Evolutionary conservation across 2,113 vertebrate genomes (phyloP).

Genomic region (Sebastes fasciatus): DNA sequence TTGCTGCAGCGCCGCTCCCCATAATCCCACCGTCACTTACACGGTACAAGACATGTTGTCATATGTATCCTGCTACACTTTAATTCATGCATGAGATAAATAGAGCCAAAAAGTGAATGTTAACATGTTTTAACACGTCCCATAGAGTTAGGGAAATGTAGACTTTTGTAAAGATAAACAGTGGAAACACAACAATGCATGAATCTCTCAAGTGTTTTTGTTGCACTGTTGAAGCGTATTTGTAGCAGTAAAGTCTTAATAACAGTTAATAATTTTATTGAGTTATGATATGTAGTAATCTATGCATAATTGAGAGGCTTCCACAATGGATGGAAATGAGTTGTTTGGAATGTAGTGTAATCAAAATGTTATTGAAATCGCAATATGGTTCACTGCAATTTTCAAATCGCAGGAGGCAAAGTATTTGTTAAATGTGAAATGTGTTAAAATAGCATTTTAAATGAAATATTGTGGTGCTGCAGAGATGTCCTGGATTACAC

Average conservation of each 20-base stretch:
- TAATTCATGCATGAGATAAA: background rate
- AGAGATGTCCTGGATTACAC: too few relatives aligned
- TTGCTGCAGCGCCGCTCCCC: constrained; percentile 39
- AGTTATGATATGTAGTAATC: background rate
- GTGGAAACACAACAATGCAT: background rate
- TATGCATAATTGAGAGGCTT: background rate
- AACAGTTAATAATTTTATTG: background rate
- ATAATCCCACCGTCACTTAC: constrained; percentile 50
- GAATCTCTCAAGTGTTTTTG: background rate
- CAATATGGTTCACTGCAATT: too few relatives aligned
- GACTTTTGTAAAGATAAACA: background rate
- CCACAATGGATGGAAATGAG: background rate
- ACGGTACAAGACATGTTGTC: background rate
- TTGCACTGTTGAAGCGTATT: background rate
- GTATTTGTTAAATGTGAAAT: too few relatives aligned
- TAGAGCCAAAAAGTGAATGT: background rate
- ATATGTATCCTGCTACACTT: background rate
- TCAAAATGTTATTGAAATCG: too few relatives aligned
- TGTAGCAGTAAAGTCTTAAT: background rate
- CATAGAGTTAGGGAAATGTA: background rate
- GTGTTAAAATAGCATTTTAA: too few relatives aligned
- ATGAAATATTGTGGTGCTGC: too few relatives aligned
- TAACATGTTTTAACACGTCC: background rate
- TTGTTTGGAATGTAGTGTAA: background rate
- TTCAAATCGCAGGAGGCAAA: too few relatives aligned